Base-by-base conservation (phyloP, 1,140 invertebrate genomes). In the Temnothorax curvispinosus region DNA sequence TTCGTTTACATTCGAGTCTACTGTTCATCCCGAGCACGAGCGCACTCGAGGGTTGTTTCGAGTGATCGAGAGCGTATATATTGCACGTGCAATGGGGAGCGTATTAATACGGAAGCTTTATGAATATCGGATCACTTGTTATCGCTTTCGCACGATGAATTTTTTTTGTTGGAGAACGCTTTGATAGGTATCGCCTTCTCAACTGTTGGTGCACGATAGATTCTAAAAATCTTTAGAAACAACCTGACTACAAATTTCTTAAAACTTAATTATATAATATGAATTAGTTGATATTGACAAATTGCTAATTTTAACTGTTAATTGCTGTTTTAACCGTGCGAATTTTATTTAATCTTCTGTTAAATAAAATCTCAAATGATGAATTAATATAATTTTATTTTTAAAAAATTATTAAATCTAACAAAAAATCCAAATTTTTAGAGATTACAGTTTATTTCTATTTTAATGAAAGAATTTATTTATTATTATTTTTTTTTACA, bases 1-100 rank as follows among this genome's bases (percentile, higher is more conserved):
- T 84, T 84, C 69, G 69, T 84, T 81, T 81, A 81, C 78, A 58
- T 81, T 75, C 69, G 41, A 21, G 69, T 60, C 67, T 35, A 44
- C 65, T 18, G 52, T 58, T 82, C 54, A 35, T 32, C 69, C 8
- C 13, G 54, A 60, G 27, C 21, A n/a, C 32, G 41, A 50, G 77
- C 62, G 47, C 35, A 44, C 75, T 81, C 62, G 65, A 82, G 69
- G 44, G 54, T 74, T 75, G 80, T 47, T 60, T 47, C 67, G 27
- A 74, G 67, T 84, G 54, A 84, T 74, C 69, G 80, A 84, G 69
- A 56, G 67, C 27, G 38, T 74, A 35, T 82, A 58, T 82, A 47
- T 72, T 60, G 41, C 18, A 74, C 27, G 18, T 72, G 1, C 67
- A 82, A 60, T 38, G 18, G 27, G 18, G 3, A 41, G 18, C 35